Evolutionary conservation across 2,113 vertebrate species (phyloP), one percentile per base, ranked within the genome.

Genomic region (Notechis scutatus): DNA sequence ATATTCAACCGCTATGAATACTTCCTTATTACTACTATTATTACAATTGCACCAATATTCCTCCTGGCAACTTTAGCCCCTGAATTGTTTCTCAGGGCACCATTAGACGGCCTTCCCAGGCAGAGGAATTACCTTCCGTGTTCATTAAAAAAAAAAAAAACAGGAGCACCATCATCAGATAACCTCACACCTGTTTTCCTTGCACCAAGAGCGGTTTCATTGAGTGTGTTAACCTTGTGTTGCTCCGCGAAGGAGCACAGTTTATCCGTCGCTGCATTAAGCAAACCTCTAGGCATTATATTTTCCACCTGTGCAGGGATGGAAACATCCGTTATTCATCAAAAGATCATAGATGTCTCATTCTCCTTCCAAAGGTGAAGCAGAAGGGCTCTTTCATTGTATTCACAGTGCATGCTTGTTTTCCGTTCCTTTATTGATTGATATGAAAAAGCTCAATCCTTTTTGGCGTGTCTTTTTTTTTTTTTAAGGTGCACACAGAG

Each of bases 121-220:
- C 93, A 47, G 50, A 91, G 95, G 94, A 96, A 94, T 95, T 92
- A 95, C 87, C 92, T 89, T 93, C 1, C 91, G 24, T 92, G 92
- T 90, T 96, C 95, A 95, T 86, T 94, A 0, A 45, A 45, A 45
- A 42, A 93, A 95, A 93, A 95, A 95, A 94, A 95, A 94, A 91
- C 34, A 57, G 20, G 81, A 89, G 39, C 2, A 11, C 18, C 64
- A n/a, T 39, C 95, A 93, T 96, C 95, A 95, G 93, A 94, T 93
- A 93, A 94, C 91, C 94, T 97, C 96, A 93, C 95, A 96, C 88
- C 57, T 96, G 93, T 96, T 97, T 97, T 96, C 94, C 95, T 95
- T 97, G 94, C 94, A 87, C 92, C 95, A 96, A 94, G 95, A 96
- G 97, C 94, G 95, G 94, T 96, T 96, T 89, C 1, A 0, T 88